Evolutionary conservation across 2,113 vertebrate species (phyloP), one percentile per base, ranked within the genome.

Genomic region (Trichechus manatus): DNA sequence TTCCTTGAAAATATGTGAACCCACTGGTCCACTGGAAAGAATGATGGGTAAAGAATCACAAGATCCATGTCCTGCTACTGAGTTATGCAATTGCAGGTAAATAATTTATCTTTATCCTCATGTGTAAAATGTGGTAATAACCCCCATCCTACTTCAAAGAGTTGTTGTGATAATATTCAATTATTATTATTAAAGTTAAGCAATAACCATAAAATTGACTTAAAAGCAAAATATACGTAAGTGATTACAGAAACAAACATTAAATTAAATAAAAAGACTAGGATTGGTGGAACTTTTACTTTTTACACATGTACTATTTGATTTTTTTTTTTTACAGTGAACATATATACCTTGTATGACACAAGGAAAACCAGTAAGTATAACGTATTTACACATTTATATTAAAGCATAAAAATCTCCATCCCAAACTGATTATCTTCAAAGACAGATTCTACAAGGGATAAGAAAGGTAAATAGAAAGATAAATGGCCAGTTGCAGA

Each of bases 141-240:
- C 77, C 78, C 31, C 6, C 75, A 89, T 22, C 29, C 36, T 89
- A 77, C 25, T 75, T 66, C 72, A 82, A 47, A 91, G 27, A 5
- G 61, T n/a, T 78, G 2, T 77, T 70, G 42, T 27, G 6, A 36
- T 56, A 56, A 89, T 82, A 74, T 74, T 23, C 87, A 31, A 87
- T 84, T 70, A 87, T 1, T 3, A 9, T 56, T 81, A 85, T 29
- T 80, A 36, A 78, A 78, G 89, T 63, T 87, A 93, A 70, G 4
- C 56, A 92, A 72, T 44, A 91, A 83, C 25, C 44, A 92, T 56
- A 75, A 92, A 93, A 86, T 1, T 78, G n/a, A 68, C 56, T 68
- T 93, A 87, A 95, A 93, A 90, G 29, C 20, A 87, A 92, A 96
- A 83, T 50, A 14, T 27, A 47, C n/a, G 22, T 15, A n/a, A 91